Base-by-base conservation (phyloP, 2,888 invertebrate genomes). In the Epistrophe eligans region DNA sequence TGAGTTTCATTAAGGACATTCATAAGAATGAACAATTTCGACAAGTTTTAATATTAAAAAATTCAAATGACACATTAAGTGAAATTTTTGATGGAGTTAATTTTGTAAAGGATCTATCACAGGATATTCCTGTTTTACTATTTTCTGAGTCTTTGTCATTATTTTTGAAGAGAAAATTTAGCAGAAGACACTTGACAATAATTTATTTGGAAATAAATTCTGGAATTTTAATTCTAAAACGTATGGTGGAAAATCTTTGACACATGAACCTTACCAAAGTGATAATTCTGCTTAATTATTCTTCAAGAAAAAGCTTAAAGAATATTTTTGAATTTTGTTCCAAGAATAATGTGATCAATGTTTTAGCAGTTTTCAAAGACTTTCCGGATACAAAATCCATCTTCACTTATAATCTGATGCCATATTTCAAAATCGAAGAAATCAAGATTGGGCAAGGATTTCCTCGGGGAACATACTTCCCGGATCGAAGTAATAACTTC, bases 331-430 rank as follows among this genome's bases (percentile, higher is more conserved):
- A 35, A 0, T 77, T 79, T 19, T 91, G 91, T 83, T 90, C 91
- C 90, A 64, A 55, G 48, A 73, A 88, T 55, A 90, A 89, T 35
- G 64, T 92, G 32, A 81, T 91, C 7, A 91, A 91, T 89, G 91
- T 90, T 1, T 60, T 89, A 5, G 91, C 89, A 0, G 5, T 92
- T 0, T 89, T 90, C 60, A 79, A 72, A 0, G 88, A 91, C 64
- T 91, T 88, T 45, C 72, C 90, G 90, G n/a, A 1, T 0, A 89
- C 90, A 0, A 74, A 40, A 0, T 87, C 62, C 0, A 89, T 90
- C 52, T 91, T 90, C 57, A 90, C 90, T 52, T 92, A 90, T 64
- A 89, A 60, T 9, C 88, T 0, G 89, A 89, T 4, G 91, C 91
- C 91, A 0, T 40, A 45, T 3, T 90, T 91, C 15, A 40, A 89